Evolutionary conservation across 2,888 invertebrate species (phyloP).

Genomic region (Philereme transversata): DNA sequence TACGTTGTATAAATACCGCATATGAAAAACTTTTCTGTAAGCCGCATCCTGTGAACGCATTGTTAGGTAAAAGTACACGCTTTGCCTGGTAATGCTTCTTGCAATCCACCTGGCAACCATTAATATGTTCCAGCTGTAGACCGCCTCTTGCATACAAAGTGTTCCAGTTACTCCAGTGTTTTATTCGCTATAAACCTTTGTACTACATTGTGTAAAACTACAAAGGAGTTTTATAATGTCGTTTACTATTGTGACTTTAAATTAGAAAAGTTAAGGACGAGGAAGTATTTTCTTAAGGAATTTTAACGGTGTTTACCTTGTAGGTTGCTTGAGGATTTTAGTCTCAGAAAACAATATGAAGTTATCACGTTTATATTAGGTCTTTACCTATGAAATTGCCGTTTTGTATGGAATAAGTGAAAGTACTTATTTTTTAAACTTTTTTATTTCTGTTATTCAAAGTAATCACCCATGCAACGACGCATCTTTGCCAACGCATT

Average conservation of each 20-base stretch:
- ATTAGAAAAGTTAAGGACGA: conserved; percentile 29
- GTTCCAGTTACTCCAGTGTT: conserved; percentile 17
- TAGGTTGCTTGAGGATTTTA: background rate
- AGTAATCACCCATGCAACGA: too few relatives aligned
- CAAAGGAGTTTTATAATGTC: conserved; percentile 39
- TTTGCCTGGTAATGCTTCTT: background rate
- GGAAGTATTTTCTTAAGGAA: conserved; percentile 20
- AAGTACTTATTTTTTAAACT: too few relatives aligned
- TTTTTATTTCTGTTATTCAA: too few relatives aligned
- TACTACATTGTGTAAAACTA: conserved; percentile 31
- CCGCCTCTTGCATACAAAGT: conserved; percentile 34
- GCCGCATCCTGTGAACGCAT: too few relatives aligned
- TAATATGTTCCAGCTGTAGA: conserved; percentile 23
- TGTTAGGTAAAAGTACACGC: background rate
- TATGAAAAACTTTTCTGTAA: too few relatives aligned
- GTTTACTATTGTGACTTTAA: conserved; percentile 36
- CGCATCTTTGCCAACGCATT: too few relatives aligned
- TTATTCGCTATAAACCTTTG: conserved; percentile 33
- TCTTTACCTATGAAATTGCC: too few relatives aligned
- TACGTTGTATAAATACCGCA: too few relatives aligned
- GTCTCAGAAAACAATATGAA: too few relatives aligned
- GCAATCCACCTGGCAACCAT: conserved; percentile 31
- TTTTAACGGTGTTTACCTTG: conserved; percentile 16
- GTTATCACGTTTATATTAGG: too few relatives aligned
- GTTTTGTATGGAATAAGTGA: too few relatives aligned